phyloP scores from a whole-genome alignment of 1,140 invertebrate genomes.

The Tenebrio molitor region DNA sequence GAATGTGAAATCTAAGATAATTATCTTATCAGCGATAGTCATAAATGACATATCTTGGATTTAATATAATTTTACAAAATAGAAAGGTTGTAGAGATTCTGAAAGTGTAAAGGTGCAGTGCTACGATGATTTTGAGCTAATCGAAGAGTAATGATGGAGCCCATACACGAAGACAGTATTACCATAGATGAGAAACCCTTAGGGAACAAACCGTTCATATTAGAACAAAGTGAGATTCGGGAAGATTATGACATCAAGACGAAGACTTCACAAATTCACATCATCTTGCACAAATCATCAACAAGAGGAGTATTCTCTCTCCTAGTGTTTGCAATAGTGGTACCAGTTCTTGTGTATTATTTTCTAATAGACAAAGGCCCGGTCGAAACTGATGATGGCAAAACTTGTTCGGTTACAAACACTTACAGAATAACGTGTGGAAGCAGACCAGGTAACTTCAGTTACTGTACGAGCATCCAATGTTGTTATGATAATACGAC shows the following conservation, averaged over 20 bases:
- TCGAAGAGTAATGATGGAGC: too few relatives aligned
- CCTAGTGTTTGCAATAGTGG: constrained; percentile 21
- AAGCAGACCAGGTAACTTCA: constrained; percentile 25
- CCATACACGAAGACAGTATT: too few relatives aligned
- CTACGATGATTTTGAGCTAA: too few relatives aligned
- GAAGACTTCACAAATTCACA: neutral
- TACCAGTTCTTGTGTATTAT: constrained; percentile 49
- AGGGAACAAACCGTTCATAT: constrained; percentile 9
- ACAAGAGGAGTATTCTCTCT: constrained; percentile 3
- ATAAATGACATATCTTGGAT: too few relatives aligned
- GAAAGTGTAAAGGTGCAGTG: too few relatives aligned
- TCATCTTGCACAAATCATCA: neutral
- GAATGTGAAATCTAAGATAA: too few relatives aligned
- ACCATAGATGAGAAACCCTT: too few relatives aligned
- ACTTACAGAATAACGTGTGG: constrained; percentile 59
- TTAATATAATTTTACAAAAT: too few relatives aligned
- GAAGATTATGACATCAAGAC: constrained; percentile 29
- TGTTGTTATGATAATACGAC: constrained; percentile 60
- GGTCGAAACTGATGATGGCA: neutral
- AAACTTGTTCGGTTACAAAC: constrained; percentile 53
- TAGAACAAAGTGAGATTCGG: constrained; percentile 25
- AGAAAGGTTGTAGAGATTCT: too few relatives aligned
- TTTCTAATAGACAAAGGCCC: constrained; percentile 46
- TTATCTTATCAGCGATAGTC: too few relatives aligned
- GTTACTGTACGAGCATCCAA: constrained; percentile 51